Base-by-base conservation (phyloP, 2,797 vertebrate genomes). In the Sardinella longiceps region DNA sequence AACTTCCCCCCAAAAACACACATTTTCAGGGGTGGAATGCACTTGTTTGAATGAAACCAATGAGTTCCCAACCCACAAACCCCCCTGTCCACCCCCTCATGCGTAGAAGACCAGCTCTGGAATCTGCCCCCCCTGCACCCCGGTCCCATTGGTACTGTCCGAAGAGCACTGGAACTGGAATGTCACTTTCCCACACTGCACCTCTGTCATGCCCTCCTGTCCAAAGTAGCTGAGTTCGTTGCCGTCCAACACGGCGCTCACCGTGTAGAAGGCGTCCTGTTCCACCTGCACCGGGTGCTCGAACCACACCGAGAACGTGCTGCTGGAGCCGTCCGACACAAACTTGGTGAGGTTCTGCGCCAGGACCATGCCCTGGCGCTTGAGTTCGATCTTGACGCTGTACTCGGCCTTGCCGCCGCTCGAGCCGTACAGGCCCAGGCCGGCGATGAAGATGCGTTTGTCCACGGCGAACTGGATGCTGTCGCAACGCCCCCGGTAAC, bases 121-220 rank as follows among this genome's bases (percentile, higher is more conserved):
- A 87, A 97, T 97, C 84, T 97, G 97, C 50, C 97, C 97, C 5
- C 97, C 97, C 93, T 97, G 97, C 81, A 97, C 97, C 33, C 97
- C 97, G 0, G 97, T 97, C 33, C 97, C 97, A 0, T 97, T 97
- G 81, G 97, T 97, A 90, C 97, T 97, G 93, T 97, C 97, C 0
- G 97, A 97, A 53, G 97, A 97, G 84, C 97, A 97, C 93, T 97
- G 97, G 90, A 97, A 97, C 93, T 97, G 97, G 91, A 97, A 97
- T 0, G 97, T 96, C 87, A 97, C 97, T 92, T 97, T 97, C 25
- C 96, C 97, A 0, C 96, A 97, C 91, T 97, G 97, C 86, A 97
- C 97, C 89, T 97, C 97, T 0, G 97, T 97, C 97, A 97, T 96
- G 81, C 97, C 97, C 90, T 97, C 97, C 90, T 97, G 97, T 60